Percentiles rank a stretch among this genome's conserved stretches.
Evolutionary conservation across 2,797 vertebrate genomes (phyloP).

Genomic region (Paratrypauchen microcephalus): DNA sequence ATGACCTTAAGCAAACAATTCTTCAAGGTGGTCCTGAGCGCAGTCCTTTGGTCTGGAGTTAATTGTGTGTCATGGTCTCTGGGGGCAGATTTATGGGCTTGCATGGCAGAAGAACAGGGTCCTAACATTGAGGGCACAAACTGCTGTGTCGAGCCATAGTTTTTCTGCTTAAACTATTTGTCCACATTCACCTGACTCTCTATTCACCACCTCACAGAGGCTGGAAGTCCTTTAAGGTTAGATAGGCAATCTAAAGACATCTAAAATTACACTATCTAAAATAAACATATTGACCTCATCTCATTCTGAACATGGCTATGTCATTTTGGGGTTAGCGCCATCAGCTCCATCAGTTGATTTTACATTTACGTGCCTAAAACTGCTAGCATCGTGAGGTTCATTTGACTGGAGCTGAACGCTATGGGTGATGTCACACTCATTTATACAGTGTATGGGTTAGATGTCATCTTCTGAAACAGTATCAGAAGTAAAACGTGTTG

Average conservation of each 20-base stretch:
- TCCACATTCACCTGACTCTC: background rate
- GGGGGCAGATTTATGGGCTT: conserved; percentile 49
- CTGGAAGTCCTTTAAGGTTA: background rate
- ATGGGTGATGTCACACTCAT: too few relatives aligned
- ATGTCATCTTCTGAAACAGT: too few relatives aligned
- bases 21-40: conserved; percentile 9
- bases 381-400: too few relatives aligned
- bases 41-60: conserved; percentile 29
- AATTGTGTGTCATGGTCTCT: conserved; percentile 53
- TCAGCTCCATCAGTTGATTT: too few relatives aligned
- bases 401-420: too few relatives aligned
- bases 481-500: too few relatives aligned
- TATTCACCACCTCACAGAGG: background rate
- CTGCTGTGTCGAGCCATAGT: conserved; percentile 2
- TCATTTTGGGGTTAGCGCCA: background rate
- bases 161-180: background rate
- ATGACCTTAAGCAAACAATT: conserved; percentile 31
- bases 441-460: too few relatives aligned
- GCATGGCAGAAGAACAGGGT: conserved; percentile 2
- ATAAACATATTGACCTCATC: background rate
- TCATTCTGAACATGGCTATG: background rate
- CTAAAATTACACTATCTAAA: too few relatives aligned
- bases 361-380: too few relatives aligned
- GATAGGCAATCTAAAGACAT: background rate
- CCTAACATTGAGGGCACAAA: background rate